Evolutionary conservation across 23 tunicate genomes (phyloP), one percentile per base, ranked within the genome.

Genomic region (Ciona savignyi): DNA sequence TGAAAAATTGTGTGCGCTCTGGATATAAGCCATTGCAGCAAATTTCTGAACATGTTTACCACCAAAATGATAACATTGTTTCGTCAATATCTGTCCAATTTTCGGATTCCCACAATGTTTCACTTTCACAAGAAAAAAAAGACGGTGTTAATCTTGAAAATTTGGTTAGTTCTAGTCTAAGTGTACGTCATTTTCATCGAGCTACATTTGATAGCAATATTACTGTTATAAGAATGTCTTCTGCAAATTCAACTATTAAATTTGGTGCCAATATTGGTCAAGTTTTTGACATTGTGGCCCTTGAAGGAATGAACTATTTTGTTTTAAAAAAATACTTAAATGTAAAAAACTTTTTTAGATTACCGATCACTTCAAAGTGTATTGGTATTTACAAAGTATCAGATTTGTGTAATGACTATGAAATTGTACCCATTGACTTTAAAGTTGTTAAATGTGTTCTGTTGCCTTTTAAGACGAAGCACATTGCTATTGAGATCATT

Each of bases 21-120:
- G 67, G 67, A 22, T 63, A n/a, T 63, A 63, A 63, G 23, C 67
- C 67, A 19, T 22, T 63, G 23, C 67, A 63, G 22, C 67, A 63
- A 25, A 23, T 63, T 4, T 4, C n/a, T 19, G 22, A 9, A 3
- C 22, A 68, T 22, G 34, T 26, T 68, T n/a, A 29, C 29, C 35
- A 27, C 29, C 23, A 27, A 28, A 68, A 68, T 68, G 72, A 68
- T 25, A 68, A 68, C 29, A 42, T 6, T 42, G 56, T 42, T 42
- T 9, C 56, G 11, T 6, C 56, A 42, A 15, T 15, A 6, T 15
- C 9, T 9, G 9, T 42, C 15, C 9, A 42, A 42, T 9, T 6
- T 42, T 9, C 9, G 15, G 15, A 15, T 15, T 42, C 15, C 56
- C 9, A 6, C 56, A 42, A 42, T 9, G 56, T 9, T 42, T 15